Percentiles rank a stretch among this genome's conserved stretches.
Evolutionary conservation across 1,140 invertebrate genomes (phyloP).

Genomic region (Saxidomus purpurata): DNA sequence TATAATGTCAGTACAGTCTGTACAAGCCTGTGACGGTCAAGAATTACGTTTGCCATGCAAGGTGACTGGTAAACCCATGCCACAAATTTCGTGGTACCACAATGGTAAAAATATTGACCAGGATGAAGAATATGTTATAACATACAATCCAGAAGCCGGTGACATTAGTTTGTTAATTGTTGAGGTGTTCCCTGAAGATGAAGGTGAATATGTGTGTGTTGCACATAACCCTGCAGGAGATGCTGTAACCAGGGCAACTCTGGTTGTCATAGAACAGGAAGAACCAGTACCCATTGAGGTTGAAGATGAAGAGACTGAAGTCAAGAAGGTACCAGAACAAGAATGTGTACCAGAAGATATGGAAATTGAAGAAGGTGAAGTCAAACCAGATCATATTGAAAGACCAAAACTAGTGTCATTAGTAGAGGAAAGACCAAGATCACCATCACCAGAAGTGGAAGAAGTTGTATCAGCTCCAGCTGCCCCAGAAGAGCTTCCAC

Average conservation of each 20-base stretch:
- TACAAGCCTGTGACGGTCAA: constrained; percentile 82
- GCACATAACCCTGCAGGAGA: constrained; percentile 94
- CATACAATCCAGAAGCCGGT: constrained; percentile 84
- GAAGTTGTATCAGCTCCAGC: constrained; percentile 16
- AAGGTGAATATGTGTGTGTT: constrained; percentile 90
- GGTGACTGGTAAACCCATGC: constrained; percentile 83
- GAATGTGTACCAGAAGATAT: constrained; percentile 70
- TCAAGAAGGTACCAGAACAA: constrained; percentile 47
- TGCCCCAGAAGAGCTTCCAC: constrained; percentile 45
- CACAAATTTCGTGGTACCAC: constrained; percentile 85
- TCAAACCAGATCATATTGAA: constrained; percentile 73
- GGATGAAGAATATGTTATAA: constrained; percentile 85
- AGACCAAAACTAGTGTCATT: constrained; percentile 60
- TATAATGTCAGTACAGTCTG: constrained; percentile 73
- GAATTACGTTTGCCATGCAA: constrained; percentile 83
- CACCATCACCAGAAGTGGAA: constrained; percentile 50
- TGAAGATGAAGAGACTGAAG: constrained; percentile 62
- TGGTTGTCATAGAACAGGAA: constrained; percentile 84
- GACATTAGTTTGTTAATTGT: constrained; percentile 85
- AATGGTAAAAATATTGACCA: constrained; percentile 85
- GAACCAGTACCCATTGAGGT: constrained; percentile 68
- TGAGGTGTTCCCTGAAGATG: constrained; percentile 87
- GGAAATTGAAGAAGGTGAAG: constrained; percentile 73
- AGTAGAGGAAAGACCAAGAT: constrained; percentile 32
- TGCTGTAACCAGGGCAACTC: constrained; percentile 90